Evolutionary conservation across 2,888 invertebrate genomes (phyloP), one percentile per base, ranked within the genome.

Genomic region (Antitype chi): DNA sequence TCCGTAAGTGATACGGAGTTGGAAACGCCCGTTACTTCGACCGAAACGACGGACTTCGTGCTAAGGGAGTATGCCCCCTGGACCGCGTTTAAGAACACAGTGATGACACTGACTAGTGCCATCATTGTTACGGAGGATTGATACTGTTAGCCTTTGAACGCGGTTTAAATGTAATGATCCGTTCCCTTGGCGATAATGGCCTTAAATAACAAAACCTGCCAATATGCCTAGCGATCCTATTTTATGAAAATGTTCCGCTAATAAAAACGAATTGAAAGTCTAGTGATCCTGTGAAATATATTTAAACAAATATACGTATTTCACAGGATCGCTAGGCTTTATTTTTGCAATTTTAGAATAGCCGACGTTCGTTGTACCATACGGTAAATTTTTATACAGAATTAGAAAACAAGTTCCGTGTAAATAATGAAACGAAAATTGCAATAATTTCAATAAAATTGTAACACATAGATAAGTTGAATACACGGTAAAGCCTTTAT

Each of bases 401-500:
- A 76, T 70, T 72, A 80, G 38, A 38, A 76, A 67, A 77, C 52
- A 84, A 62, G 63, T 86, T 73, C 78, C 81, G 78, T 86, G 82
- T 88, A 85, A 76, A 85, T 86, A 88, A 77, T 55, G 63, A 63
- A 76, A 84, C n/a, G 38, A 76, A 59, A 60, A 81, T 76, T 64
- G 72, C 71, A 84, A 86, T 84, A 62, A 84, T 84, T 81, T 81
- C 74, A 80, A 89, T 80, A 73, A 79, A 86, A 82, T 87, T 89
- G 88, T 88, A 81, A 74, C 86, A 81, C 84, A 79, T 87, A 87
- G 70, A 70, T 89, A 88, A 86, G 78, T 73, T 78, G 64, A 89
- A 86, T 89, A 88, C 87, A 88, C 82, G 80, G 83, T 88, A 70
- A 85, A 88, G 62, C 78, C 81, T 80, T 66, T 7, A 49, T 68